Evolutionary conservation across 2,888 invertebrate species (phyloP), one percentile per base, ranked within the genome.

Genomic region (Adela reaumurella): DNA sequence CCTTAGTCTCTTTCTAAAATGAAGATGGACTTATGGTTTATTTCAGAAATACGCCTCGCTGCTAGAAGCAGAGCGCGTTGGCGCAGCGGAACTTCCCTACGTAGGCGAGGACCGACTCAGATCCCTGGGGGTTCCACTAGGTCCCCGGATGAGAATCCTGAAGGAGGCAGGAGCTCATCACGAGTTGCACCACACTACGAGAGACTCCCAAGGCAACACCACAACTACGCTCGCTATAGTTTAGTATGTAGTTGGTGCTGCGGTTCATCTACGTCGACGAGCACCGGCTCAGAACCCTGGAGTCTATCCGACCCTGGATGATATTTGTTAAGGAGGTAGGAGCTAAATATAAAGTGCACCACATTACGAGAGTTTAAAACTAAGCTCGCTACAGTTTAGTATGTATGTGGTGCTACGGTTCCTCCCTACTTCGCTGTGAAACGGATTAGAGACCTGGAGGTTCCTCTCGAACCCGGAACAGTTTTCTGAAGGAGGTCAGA

Each of bases 391-490:
- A 85, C 85, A 56, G 85, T 86, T n/a, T n/a, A n/a, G n/a, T n/a
- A n/a, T n/a, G n/a, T n/a, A n/a, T 88, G 92, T 0, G 94, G 94
- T 6, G 91, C 95, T 74, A 89, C 94, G 28, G 95, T 94, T 67
- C 74, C 95, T 51, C n/a, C n/a, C 94, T 94, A 94, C 74, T 81
- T 95, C 56, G 92, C 89, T 1, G 95, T 95, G 64, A 94, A 94
- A 57, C 83, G 91, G 50, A 78, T 95, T 3, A 86, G 92, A 57
- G 92, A 92, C 51, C 84, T 95, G 63, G 94, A 94, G 1, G n/a
- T n/a, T 88, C 95, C n/a, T 94, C 95, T 0, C 77, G 94, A 11
- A 94, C 95, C 2, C 71, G 94, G 54, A 81, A 94, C 62, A 82
- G 94, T 60, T 94, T 95, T 59, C 80, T 94, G 52, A 92, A 93